These are phyloP conservation scores for Dasysyrphus tricinctus DNA, from an alignment of 2,888 invertebrate species.

Conservation along the genomic window DNA sequence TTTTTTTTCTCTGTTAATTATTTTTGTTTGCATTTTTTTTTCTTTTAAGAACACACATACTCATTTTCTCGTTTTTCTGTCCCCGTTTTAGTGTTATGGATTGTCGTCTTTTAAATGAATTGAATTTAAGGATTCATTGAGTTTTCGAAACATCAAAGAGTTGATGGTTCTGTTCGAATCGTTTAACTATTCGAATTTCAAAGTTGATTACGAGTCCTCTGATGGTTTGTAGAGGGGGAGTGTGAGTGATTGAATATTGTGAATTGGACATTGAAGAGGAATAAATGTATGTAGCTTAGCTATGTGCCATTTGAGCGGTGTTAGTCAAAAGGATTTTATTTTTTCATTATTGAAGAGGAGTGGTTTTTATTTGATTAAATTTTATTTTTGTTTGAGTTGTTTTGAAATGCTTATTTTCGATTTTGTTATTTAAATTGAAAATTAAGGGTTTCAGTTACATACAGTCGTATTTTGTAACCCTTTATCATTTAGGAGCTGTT, in stretches of 20 bases:
- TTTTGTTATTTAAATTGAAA: constrained; percentile 12
- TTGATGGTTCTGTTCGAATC: constrained; percentile 57
- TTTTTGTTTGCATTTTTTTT: constrained; percentile 55
- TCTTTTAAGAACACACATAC: not conserved
- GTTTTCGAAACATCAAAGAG: constrained; percentile 71
- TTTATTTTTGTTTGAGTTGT: constrained; percentile 47
- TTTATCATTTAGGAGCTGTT: not conserved
- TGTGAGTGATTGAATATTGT: constrained; percentile 49
- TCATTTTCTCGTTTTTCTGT: not conserved
- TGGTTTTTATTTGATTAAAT: constrained; percentile 65
- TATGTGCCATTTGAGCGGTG: constrained; percentile 3
- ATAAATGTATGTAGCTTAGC: not conserved
- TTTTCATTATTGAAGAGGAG: constrained; percentile 19
- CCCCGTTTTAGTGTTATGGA: constrained; percentile 14
- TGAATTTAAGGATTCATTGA: constrained; percentile 75
- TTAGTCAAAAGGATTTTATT: constrained; percentile 23
- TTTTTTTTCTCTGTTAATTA: constrained; percentile 60
- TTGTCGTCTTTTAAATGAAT: constrained; percentile 50
- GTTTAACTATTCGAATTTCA: constrained; percentile 71
- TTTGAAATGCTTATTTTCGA: constrained; percentile 32
- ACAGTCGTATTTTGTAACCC: not conserved
- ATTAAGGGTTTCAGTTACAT: constrained; percentile 1
- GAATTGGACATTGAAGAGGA: constrained; percentile 24
- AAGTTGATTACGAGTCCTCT: constrained; percentile 58
- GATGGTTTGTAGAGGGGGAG: not conserved